Evolutionary conservation across 2,888 invertebrate species (phyloP), one percentile per base, ranked within the genome.

Genomic region (Watsonalla cultraria): DNA sequence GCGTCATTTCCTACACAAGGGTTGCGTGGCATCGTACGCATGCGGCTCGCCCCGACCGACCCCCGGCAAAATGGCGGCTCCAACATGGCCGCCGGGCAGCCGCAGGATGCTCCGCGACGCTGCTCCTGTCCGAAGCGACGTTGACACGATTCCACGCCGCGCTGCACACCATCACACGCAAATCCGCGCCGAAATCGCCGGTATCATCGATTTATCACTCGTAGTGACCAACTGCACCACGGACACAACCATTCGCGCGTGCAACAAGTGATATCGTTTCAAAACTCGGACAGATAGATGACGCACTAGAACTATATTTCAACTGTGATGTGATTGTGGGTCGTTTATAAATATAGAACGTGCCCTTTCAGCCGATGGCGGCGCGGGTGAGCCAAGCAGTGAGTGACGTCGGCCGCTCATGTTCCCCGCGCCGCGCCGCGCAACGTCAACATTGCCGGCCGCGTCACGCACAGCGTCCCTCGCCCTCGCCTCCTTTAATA

Each of bases 21-120:
- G 78, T 78, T 84, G 86, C 84, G 86, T 86, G 78, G 78, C 86
- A 86, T 78, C 86, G 86, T 84, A 89, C 89, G 88, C 91, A 88
- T 90, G 90, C 90, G 88, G 87, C 82, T 81, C 82, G 80, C 82
- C 83, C 81, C 76, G 75, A 80, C 79, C 82, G 81, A 83, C 81
- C 86, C 85, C 84, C 77, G 78, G 85, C 85, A 91, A 91, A 86
- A 91, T 92, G 92, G 91, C 92, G 87, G 85, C 80, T 80, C 78
- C 86, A 89, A 90, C 85, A 91, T 91, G 91, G 91, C 91, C 84
- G 90, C 87, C 90, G 84, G 86, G 86, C 86, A 86, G 88, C 82
- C 86, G 85, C 87, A 84, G 86, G 86, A 86, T 89, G 88, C 84
- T 85, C 81, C 80, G 82, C 80, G 79, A 78, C 84, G 80, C 76